Evolutionary conservation across 2,888 invertebrate species (phyloP).

Genomic region (Aphodius sticticus): DNA sequence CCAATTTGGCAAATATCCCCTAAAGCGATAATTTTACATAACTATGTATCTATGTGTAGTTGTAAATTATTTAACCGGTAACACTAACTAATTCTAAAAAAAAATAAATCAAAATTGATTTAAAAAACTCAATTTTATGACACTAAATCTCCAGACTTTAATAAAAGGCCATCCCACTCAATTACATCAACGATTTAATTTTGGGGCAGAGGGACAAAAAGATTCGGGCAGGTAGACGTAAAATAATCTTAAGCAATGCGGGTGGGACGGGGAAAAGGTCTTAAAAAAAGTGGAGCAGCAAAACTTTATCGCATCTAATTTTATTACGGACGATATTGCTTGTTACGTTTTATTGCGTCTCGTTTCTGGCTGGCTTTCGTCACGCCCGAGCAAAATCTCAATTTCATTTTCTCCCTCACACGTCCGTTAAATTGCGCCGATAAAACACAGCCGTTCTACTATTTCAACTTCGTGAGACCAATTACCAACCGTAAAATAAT

Average conservation of each 20-base stretch:
- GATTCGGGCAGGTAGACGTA: neutral
- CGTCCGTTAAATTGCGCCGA: neutral
- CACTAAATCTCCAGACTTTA: neutral
- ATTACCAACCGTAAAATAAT: neutral
- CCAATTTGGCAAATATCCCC: neutral
- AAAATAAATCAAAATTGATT: neutral
- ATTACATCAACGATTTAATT: too few species aligned
- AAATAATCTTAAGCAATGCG: neutral
- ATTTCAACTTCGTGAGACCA: neutral
- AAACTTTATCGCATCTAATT: neutral
- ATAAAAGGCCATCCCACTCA: neutral
- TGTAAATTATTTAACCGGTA: too few species aligned
- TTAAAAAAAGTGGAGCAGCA: neutral
- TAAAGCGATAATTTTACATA: neutral
- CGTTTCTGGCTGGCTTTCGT: neutral
- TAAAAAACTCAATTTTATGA: neutral
- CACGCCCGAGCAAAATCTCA: neutral
- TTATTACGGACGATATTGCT: neutral
- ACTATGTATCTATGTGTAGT: too few species aligned
- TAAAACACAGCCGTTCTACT: neutral
- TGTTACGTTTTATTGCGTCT: neutral
- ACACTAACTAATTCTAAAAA: neutral
- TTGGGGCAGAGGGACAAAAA: neutral
- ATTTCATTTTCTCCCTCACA: constrained; percentile 4
- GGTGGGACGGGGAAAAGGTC: neutral